Evolutionary conservation across 2,888 invertebrate species (phyloP).

Genomic region (Torymus tubicola): DNA sequence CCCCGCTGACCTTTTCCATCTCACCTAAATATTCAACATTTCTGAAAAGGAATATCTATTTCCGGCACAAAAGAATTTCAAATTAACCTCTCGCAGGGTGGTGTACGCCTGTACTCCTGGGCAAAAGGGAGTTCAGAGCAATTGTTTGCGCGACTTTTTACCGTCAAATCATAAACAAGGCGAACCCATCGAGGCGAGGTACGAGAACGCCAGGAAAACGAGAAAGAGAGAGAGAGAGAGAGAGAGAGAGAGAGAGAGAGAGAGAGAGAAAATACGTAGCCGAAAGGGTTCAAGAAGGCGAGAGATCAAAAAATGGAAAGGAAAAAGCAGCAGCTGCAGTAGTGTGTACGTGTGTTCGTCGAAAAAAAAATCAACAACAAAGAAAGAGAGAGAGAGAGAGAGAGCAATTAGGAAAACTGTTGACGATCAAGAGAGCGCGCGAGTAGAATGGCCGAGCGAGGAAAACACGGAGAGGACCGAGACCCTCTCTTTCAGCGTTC

Average conservation of each 20-base stretch:
- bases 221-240: background rate
- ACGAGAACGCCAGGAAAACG: no score
- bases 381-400: background rate
- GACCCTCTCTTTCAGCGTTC: no score
- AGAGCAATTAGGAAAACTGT: constrained; percentile 40
- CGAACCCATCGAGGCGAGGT: background rate
- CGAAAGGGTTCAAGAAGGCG: background rate
- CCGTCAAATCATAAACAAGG: constrained; percentile 18
- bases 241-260: constrained; percentile 27
- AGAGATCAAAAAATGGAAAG: background rate
- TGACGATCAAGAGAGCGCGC: constrained; percentile 42
- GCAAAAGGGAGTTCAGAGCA: background rate
- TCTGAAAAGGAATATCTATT: no score
- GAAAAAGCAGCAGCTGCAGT: background rate
- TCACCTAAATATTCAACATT: no score
- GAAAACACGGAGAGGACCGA: no score
- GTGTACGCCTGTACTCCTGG: no score
- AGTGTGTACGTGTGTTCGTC: background rate
- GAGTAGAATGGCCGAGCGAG: constrained; percentile 9
- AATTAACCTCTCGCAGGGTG: no score
- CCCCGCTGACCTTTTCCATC: no score
- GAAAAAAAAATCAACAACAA: constrained; percentile 33
- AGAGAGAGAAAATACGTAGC: background rate
- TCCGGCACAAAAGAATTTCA: no score
- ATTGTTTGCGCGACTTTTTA: background rate